These are phyloP conservation scores for Drosophila prolongata DNA, from an alignment of 2,888 invertebrate genomes.

Conservation along the genomic window DNA sequence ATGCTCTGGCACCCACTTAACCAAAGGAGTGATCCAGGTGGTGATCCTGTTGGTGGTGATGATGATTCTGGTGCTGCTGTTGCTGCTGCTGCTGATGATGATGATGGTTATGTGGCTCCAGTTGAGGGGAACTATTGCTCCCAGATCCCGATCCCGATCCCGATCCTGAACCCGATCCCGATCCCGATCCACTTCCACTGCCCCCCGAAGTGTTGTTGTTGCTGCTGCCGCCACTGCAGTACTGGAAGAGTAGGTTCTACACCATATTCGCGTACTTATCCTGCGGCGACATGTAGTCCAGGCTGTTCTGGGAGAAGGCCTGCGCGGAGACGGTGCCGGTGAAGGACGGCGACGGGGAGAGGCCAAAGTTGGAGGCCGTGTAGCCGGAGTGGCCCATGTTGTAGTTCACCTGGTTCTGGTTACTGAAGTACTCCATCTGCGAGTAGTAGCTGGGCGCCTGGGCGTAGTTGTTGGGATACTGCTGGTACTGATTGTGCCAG, in stretches of 20 bases:
- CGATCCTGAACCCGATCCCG: neutral
- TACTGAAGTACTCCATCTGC: constrained; percentile 85
- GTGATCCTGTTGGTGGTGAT: constrained; percentile 43
- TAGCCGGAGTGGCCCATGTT: constrained; percentile 85
- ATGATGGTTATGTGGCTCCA: constrained; percentile 16
- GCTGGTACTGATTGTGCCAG: constrained; percentile 85
- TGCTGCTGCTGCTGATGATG: constrained; percentile 20
- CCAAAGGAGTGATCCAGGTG: constrained; percentile 51
- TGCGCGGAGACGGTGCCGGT: constrained; percentile 84
- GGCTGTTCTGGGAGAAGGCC: constrained; percentile 84
- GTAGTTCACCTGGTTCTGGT: constrained; percentile 84
- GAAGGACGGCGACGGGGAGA: constrained; percentile 84
- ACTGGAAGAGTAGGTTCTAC: constrained; percentile 84
- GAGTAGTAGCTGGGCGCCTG: constrained; percentile 84
- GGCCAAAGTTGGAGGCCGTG: constrained; percentile 84
- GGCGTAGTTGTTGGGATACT: constrained; percentile 84
- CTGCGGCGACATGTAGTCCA: constrained; percentile 85
- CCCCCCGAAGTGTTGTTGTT: constrained; percentile 13
- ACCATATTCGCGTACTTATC: constrained; percentile 85
- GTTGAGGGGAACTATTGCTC: constrained; percentile 40
- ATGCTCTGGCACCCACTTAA: constrained; percentile 13
- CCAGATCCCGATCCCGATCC: constrained; percentile 73
- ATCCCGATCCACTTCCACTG: constrained; percentile 7
- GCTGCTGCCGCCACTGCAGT: constrained; percentile 68
- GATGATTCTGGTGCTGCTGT: constrained; percentile 29